Evolutionary conservation across 2,888 invertebrate species (phyloP).

Genomic region (Andrena camellia): DNA sequence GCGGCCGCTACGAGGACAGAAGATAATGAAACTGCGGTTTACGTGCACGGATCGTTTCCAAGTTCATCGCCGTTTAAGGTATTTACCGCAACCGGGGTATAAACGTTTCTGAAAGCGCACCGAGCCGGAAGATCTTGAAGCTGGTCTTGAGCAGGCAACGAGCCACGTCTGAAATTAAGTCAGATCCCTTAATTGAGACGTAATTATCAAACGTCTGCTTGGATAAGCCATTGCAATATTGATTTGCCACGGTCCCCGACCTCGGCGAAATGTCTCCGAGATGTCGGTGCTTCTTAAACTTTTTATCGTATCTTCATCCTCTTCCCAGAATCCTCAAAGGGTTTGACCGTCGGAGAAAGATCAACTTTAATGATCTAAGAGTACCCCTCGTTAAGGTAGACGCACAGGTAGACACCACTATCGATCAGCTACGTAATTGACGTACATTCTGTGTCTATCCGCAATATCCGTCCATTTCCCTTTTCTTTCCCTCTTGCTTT

Average conservation of each 20-base stretch:
- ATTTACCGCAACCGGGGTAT: conserved; percentile 67
- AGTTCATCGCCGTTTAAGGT: conserved; percentile 66
- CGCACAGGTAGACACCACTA: background rate
- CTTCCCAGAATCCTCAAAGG: background rate
- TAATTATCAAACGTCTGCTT: conserved; percentile 77
- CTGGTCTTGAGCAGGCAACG: conserved; percentile 55
- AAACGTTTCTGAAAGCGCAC: conserved; percentile 67
- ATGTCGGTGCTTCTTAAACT: conserved; percentile 6
- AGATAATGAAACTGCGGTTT: conserved; percentile 68
- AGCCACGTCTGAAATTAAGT: conserved; percentile 72
- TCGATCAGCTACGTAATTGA: conserved; percentile 18
- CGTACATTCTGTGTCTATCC: background rate
- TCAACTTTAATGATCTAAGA: background rate
- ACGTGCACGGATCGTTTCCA: conserved; percentile 60
- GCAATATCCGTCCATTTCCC: background rate
- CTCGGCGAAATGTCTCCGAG: conserved; percentile 2
- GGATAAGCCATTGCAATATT: conserved; percentile 58
- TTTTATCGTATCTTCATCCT: background rate
- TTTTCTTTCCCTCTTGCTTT: conserved; percentile 21
- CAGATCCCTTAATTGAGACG: conserved; percentile 79
- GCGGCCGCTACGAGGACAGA: conserved; percentile 47
- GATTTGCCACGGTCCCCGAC: conserved; percentile 58
- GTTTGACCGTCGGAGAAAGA: background rate
- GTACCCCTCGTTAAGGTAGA: background rate
- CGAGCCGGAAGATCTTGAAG: conserved; percentile 63